Conservation (phyloP, 2,113 vertebrate genomes). For the Stegostoma tigrinum region DNA sequence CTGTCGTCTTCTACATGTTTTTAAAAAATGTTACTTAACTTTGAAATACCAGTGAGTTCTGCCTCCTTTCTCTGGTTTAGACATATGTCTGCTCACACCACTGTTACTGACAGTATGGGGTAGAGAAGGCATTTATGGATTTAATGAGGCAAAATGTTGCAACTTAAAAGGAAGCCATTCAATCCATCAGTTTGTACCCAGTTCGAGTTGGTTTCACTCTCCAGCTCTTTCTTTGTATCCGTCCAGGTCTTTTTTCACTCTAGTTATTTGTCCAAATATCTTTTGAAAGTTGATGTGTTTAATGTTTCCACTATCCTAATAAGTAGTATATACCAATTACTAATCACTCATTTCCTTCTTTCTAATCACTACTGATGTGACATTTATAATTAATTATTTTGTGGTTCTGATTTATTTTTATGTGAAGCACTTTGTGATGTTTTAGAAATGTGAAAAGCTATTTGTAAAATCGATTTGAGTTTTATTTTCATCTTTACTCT, state of each 20-base stretch:
- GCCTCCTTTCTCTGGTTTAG: background rate
- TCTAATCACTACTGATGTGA: background rate
- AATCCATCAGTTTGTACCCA: background rate
- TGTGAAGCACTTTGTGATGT: background rate
- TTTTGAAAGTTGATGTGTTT: background rate
- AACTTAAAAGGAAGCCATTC: background rate
- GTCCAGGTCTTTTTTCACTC: background rate
- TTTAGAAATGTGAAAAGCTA: background rate
- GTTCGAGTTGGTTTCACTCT: background rate
- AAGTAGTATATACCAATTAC: background rate
- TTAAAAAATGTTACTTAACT: background rate
- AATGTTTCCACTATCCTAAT: background rate
- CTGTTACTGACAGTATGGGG: background rate
- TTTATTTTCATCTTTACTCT: background rate
- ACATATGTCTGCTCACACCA: background rate
- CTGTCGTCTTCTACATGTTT: background rate
- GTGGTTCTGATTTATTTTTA: background rate
- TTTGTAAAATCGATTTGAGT: background rate
- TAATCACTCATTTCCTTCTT: background rate
- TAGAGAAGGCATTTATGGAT: background rate
- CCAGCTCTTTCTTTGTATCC: background rate
- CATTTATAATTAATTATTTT: background rate
- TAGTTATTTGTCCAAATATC: background rate
- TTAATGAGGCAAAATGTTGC: background rate
- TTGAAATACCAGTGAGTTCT: background rate